These are phyloP conservation scores for Spodoptera exigua DNA, from an alignment of 2,888 invertebrate genomes.

Conservation along the genomic window DNA sequence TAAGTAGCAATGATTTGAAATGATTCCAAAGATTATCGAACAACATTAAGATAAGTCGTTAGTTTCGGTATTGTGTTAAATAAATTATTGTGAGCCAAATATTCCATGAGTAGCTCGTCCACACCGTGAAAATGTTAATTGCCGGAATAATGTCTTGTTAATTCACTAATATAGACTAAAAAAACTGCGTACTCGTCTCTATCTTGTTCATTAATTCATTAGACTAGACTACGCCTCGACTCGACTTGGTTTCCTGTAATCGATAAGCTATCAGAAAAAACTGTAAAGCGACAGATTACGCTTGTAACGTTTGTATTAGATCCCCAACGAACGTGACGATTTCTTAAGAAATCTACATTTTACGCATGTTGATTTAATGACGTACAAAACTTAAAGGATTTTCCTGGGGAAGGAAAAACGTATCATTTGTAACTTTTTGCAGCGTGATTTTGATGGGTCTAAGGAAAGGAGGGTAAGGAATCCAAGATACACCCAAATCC, in stretches of 20 bases:
- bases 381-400: constrained; percentile 32
- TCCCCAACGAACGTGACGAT: constrained; percentile 8
- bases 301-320: constrained; percentile 9
- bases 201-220: constrained; percentile 4
- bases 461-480: constrained; percentile 60
- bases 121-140: constrained; percentile 18
- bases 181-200: not conserved
- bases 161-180: constrained; percentile 17
- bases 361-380: constrained; percentile 38
- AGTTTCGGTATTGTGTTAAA: constrained; percentile 67
- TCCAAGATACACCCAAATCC: constrained; percentile 68
- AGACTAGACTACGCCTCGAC: constrained; percentile 1
- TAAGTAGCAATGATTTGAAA: constrained; percentile 47
- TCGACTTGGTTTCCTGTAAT: constrained; percentile 17
- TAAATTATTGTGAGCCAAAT: constrained; percentile 60
- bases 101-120: constrained; percentile 46
- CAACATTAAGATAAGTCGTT: constrained; percentile 69
- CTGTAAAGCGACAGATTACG: constrained; percentile 14
- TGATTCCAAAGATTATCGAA: constrained; percentile 53
- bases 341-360: constrained; percentile 29
- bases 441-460: constrained; percentile 33
- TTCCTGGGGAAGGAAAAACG: constrained; percentile 45
- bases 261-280: constrained; percentile 28
- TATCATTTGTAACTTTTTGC: constrained; percentile 6
- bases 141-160: constrained; percentile 7